Evolutionary conservation across 2,888 invertebrate species (phyloP).

Genomic region (Eristalis intricaria): DNA sequence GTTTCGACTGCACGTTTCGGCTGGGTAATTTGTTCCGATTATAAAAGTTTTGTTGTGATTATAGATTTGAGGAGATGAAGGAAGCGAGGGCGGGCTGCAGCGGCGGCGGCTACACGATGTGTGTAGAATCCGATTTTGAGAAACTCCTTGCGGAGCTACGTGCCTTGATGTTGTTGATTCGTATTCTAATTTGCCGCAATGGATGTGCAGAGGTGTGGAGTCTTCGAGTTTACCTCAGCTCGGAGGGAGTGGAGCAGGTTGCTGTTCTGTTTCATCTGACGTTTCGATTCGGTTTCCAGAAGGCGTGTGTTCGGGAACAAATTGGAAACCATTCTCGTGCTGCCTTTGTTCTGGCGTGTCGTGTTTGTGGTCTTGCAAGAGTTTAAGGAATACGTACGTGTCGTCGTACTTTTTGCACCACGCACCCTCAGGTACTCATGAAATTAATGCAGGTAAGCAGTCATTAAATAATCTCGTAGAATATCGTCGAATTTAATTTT

Average conservation of each 20-base stretch:
- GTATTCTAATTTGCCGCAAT: slow-evolving; percentile 61
- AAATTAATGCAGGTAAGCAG: no score
- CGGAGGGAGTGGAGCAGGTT: not conserved
- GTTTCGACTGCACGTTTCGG: slow-evolving; percentile 69
- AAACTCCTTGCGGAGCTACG: slow-evolving; percentile 44
- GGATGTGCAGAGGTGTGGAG: slow-evolving; percentile 22
- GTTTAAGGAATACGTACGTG: not conserved
- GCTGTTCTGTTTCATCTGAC: not conserved
- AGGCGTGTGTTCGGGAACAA: not conserved
- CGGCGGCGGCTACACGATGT: not conserved
- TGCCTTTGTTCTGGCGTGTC: not conserved
- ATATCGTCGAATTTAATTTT: no score
- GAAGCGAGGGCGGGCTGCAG: not conserved
- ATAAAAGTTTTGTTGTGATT: slow-evolving; percentile 72
- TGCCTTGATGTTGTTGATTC: slow-evolving; percentile 64
- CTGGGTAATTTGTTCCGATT: slow-evolving; percentile 72
- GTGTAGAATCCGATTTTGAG: slow-evolving; percentile 24
- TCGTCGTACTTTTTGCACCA: not conserved
- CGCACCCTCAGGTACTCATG: no score
- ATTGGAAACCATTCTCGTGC: not conserved
- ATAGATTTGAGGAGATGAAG: slow-evolving; percentile 56
- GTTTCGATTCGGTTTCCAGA: not conserved
- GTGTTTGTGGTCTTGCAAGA: not conserved
- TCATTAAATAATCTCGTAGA: no score
- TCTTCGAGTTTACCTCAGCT: not conserved